Conservation (phyloP, 2,888 invertebrate species). For the Pelosia muscerda region DNA sequence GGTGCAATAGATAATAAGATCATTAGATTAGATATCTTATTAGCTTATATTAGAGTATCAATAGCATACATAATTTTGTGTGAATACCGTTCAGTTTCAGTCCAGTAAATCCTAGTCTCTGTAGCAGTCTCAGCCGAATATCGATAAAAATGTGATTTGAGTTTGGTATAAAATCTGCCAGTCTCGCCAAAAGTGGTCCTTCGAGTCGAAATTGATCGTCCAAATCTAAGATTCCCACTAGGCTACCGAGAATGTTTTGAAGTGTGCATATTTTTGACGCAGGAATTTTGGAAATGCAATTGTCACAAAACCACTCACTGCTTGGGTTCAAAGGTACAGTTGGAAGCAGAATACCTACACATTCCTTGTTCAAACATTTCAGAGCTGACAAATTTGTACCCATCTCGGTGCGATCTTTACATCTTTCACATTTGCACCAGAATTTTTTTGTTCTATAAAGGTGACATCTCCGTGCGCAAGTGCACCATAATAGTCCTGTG, state of each 20-base stretch:
- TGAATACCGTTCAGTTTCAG: conserved; percentile 69
- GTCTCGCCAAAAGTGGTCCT: conserved; percentile 63
- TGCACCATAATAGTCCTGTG: conserved; percentile 89
- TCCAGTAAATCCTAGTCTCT: conserved; percentile 68
- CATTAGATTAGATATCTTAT: too few species aligned
- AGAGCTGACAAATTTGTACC: conserved; percentile 85
- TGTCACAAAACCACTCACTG: conserved; percentile 87
- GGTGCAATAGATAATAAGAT: too few species aligned
- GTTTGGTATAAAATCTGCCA: conserved; percentile 72
- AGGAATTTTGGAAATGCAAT: conserved; percentile 74
- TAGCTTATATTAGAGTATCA: conserved; percentile 1
- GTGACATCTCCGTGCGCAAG: conserved; percentile 87
- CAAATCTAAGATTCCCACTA: conserved; percentile 80
- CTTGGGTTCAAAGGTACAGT: conserved; percentile 75
- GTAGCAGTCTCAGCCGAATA: conserved; percentile 67
- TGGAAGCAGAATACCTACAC: conserved; percentile 86
- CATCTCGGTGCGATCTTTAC: conserved; percentile 88
- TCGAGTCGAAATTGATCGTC: conserved; percentile 81
- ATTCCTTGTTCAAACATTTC: conserved; percentile 82
- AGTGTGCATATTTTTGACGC: conserved; percentile 77
- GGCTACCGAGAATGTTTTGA: conserved; percentile 84
- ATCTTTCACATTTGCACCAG: conserved; percentile 88
- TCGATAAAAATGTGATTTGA: conserved; percentile 77
- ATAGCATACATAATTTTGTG: conserved; percentile 23
- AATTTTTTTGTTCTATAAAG: conserved; percentile 89